A percentile compares a stretch with the other conserved stretches of the same genome.
Conservation (phyloP, 2,797 vertebrate genomes). For the Arctocebus calabarensis region DNA sequence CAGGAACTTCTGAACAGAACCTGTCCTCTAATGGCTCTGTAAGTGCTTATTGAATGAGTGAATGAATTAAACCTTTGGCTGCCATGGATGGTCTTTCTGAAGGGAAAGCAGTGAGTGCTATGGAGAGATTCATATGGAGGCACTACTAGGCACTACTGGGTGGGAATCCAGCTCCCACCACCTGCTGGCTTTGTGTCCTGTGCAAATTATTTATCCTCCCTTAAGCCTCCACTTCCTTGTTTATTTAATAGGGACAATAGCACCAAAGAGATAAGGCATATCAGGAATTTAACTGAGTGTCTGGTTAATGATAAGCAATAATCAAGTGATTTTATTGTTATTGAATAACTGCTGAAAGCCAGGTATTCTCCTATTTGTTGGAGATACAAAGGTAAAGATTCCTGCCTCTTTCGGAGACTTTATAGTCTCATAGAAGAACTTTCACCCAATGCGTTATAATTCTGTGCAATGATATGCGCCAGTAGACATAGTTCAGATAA, state of each 20-base stretch:
- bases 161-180: not conserved
- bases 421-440: not conserved
- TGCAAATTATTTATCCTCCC: not conserved
- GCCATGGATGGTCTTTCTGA: not conserved
- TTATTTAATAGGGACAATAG: not conserved
- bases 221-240: not conserved
- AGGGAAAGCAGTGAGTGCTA: not conserved
- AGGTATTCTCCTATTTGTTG: not conserved
- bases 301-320: not conserved
- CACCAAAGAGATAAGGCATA: not conserved
- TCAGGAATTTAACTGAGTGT: conserved; percentile 9
- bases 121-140: not conserved
- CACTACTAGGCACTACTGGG: no score
- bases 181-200: not conserved
- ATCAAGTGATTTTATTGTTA: not conserved
- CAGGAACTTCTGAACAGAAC: not conserved
- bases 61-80: not conserved
- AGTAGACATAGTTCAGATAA: not conserved
- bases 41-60: not conserved
- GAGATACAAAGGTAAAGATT: not conserved
- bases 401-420: not conserved
- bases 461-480: not conserved
- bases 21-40: not conserved
- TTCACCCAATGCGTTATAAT: not conserved
- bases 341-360: not conserved